Percentiles rank a stretch among this genome's conserved stretches.
phyloP scores from a whole-genome alignment of 2,888 invertebrate species.

The Sesia apiformis region DNA sequence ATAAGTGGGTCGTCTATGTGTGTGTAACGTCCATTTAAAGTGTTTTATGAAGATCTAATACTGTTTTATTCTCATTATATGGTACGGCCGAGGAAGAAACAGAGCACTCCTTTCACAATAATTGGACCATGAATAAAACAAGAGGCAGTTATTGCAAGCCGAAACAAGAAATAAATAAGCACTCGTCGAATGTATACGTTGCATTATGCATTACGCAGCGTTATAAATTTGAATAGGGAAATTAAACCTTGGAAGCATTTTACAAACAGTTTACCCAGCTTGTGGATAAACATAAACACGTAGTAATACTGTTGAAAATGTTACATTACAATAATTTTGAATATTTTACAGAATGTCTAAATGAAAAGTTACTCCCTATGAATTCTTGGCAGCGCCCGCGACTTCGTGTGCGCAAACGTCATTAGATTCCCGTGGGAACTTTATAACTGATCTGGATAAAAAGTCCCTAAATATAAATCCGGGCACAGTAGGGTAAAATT shows the following conservation, averaged over 20 bases:
- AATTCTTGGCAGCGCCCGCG: too few species aligned
- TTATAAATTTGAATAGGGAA: not conserved
- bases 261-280: constrained; percentile 4
- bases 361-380: too few species aligned
- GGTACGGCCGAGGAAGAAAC: constrained; percentile 22
- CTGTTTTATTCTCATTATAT: not conserved
- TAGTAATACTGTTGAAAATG: constrained; percentile 2
- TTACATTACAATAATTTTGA: too few species aligned
- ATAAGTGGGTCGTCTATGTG: too few species aligned
- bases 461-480: too few species aligned
- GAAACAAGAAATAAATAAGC: constrained; percentile 51
- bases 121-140: constrained; percentile 75
- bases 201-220: not conserved
- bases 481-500: too few species aligned
- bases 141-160: constrained; percentile 59
- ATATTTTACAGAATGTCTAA: too few species aligned
- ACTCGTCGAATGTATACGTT: constrained; percentile 15
- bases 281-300: constrained; percentile 2
- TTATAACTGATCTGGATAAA: too few species aligned
- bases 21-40: too few species aligned
- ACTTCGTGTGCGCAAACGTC: too few species aligned
- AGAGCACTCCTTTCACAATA: constrained; percentile 70
- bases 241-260: not conserved
- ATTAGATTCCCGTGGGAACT: too few species aligned
- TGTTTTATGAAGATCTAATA: too few species aligned